Percentiles rank a stretch among this genome's conserved stretches.
Conservation (phyloP, 2,797 vertebrate species). For the Lacerta agilis region DNA sequence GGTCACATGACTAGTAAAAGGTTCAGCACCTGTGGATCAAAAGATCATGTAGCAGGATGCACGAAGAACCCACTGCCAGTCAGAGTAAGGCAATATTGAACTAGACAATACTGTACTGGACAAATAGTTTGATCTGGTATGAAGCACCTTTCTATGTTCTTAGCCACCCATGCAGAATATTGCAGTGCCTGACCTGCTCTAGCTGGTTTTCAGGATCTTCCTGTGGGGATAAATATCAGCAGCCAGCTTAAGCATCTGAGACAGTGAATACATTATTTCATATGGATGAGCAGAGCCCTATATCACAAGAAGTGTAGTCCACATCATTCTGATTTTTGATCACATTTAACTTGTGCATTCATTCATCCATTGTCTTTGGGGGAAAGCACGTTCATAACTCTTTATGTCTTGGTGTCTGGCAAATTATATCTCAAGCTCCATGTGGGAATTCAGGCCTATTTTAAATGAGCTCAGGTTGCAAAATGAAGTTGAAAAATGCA, state of each 20-base stretch:
- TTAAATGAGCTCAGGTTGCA: slow-evolving; percentile 26
- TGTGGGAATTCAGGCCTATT: slow-evolving; percentile 22
- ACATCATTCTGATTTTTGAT: slow-evolving; percentile 28
- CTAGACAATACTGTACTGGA: not conserved
- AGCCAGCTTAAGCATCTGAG: not conserved
- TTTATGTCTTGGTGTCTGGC: slow-evolving; percentile 5
- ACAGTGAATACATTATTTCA: not conserved
- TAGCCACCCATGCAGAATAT: not conserved
- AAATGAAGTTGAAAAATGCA: slow-evolving; percentile 32
- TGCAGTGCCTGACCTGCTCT: not conserved
- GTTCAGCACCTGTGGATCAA: not conserved
- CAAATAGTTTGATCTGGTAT: not conserved
- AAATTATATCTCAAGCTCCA: slow-evolving; percentile 33
- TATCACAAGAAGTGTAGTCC: slow-evolving; percentile 1
- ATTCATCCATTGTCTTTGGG: slow-evolving; percentile 27
- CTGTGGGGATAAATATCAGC: not conserved
- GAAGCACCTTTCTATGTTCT: not conserved
- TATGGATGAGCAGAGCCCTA: not conserved
- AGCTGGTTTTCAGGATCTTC: not conserved
- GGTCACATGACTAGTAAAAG: no score
- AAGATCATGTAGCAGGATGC: not conserved
- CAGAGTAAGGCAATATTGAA: not conserved
- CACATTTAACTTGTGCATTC: slow-evolving; percentile 31
- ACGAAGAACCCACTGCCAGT: not conserved
- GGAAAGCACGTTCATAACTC: slow-evolving; percentile 32